Conservation (phyloP, 2,113 vertebrate species). For the Bos indicus region DNA sequence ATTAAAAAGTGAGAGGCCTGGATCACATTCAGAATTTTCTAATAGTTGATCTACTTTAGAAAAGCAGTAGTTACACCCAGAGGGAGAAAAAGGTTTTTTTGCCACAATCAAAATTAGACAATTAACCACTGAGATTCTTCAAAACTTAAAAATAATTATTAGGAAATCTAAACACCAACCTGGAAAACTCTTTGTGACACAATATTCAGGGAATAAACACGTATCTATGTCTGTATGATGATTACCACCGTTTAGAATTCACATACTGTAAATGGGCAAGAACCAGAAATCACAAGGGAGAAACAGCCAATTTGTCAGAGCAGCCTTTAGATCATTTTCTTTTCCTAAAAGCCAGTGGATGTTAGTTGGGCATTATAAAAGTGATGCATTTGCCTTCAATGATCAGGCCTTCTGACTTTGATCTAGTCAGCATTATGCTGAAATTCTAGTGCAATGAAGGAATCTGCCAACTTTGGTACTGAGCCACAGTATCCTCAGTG, state of each 20-base stretch:
- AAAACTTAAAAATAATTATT: neutral
- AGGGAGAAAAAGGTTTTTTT: neutral
- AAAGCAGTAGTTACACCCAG: neutral
- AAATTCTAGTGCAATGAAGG: neutral
- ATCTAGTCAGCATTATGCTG: neutral
- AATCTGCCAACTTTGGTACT: neutral
- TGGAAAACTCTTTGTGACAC: neutral
- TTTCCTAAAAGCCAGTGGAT: neutral
- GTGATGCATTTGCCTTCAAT: neutral
- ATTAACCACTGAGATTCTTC: conserved; percentile 23
- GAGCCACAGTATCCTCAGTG: neutral
- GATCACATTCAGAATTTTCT: conserved; percentile 14
- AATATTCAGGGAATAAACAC: neutral
- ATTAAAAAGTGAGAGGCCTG: neutral
- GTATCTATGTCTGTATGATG: neutral
- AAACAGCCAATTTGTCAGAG: neutral
- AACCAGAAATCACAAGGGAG: neutral
- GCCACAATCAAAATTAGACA: neutral
- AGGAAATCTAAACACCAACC: conserved; percentile 31
- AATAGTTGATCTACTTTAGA: neutral
- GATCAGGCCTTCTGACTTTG: neutral
- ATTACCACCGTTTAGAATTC: neutral
- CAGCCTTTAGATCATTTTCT: neutral
- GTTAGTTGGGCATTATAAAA: neutral
- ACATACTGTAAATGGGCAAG: neutral